Base-by-base conservation (phyloP, 2,888 invertebrate genomes). In the Gandaritis pyraliata region DNA sequence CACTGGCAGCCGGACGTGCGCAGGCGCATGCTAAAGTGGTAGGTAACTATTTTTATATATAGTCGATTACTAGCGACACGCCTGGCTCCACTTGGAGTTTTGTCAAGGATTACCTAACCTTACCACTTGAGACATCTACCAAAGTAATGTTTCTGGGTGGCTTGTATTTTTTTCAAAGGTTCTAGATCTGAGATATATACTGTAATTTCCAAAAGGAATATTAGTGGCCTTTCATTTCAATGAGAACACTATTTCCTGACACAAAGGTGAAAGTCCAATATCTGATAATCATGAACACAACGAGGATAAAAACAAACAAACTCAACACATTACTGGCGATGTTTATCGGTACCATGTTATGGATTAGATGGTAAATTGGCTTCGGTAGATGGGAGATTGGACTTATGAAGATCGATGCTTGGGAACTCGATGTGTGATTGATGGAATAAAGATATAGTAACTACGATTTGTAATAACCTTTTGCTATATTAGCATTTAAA, bases 1-100 rank as follows among this genome's bases (percentile, higher is more conserved):
- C 68, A 65, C 68, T 64, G 63, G 61, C 54, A 60, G 49, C 66
- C 65, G 65, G 66, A 68, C 64, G 36, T 57, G 49, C 52, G 52
- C 52, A 38, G 38, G 59, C 47, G 56, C 58, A 57, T 51, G 43
- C 62, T 58, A 61, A 57, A 48, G 33, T 50, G 54, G 48, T 43
- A 11, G 54, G 48, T 43, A 11, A 50, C 58, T 57, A 65, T 69
- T 69, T 59, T 69, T 61, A 69, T 66, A 55, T 59, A 49, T 29
- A 52, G 47, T 66, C 63, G 64, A 61, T 65, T 66, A 53, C 61
- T 45, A 56, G 51, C 45, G 39, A 43, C 53, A 46, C 36, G 18
- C 33, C 58, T 11, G 39, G 12, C 7, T 33, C 47, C 38, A 13
- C 23, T 33, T 50, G 36, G 15, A 54, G 43, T 16, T 29, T n/a